Evolutionary conservation across 2,113 vertebrate species (phyloP), one percentile per base, ranked within the genome.

Genomic region (Myrmophylax atrothorax): DNA sequence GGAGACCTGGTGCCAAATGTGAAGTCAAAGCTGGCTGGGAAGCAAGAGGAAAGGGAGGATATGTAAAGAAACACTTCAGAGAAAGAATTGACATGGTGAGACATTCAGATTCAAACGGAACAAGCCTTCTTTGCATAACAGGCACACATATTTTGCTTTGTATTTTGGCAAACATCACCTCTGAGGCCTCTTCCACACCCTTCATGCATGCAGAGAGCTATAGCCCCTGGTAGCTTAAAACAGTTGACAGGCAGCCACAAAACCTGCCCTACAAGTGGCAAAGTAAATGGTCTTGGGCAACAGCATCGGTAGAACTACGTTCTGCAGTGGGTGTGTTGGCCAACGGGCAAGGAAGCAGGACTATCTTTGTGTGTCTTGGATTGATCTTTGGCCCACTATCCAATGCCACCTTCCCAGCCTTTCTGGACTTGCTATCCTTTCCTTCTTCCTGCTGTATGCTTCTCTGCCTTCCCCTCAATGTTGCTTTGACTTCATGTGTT

Each of bases 361-460:
- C 18, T 6, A 4, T 2, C 5, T 13, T 17, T 1, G 0, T 2
- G 2, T 5, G 26, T 7, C 13, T 29, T 78, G 79, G 7, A 31
- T 47, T 31, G 23, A 23, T 78, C n/a, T 44, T 44, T 19, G 22
- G 5, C 3, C 5, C 6, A 14, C 17, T 46, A 10, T 44, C 49
- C 63, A 38, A 7, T 20, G 53, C 12, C 29, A 53, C 9, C 12
- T 56, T 68, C 10, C 22, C 72, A 76, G 5, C 5, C 7, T 37
- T 79, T 52, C n/a, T n/a, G 28, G 28, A 56, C 8, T 26, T 72
- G 49, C 10, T 29, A 5, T 49, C 20, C 47, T 38, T 25, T 49
- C 20, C 47, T 38, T 25, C 18, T 74, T 23, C n/a, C 25, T 35
- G 14, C 26, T 67, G 9, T 14, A 18, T 1, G 9, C 26, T 42